phyloP scores from a whole-genome alignment of 2,113 vertebrate species.

The Pseudorasbora parva region DNA sequence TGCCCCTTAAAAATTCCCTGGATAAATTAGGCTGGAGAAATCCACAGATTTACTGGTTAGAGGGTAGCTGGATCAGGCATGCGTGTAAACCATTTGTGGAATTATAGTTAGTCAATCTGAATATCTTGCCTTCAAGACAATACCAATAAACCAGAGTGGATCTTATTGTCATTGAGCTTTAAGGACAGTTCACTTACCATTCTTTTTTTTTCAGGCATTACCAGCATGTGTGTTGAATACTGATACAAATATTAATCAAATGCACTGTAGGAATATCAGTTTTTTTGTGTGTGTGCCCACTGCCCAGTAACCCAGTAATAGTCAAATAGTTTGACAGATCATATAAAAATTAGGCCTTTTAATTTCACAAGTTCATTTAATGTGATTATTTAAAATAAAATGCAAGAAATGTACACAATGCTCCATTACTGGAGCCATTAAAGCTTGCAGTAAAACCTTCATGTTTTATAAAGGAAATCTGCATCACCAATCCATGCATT shows the following conservation, averaged over 20 bases:
- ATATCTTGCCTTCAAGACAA: background rate
- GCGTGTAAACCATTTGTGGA: background rate
- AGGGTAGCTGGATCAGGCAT: background rate
- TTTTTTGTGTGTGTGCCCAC: no score
- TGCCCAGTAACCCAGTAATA: background rate
- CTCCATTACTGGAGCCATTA: background rate
- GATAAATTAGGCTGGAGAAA: constrained; percentile 18
- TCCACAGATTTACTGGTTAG: background rate
- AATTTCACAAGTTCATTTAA: background rate
- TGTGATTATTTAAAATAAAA: background rate
- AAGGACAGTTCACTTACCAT: background rate
- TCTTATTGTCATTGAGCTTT: background rate
- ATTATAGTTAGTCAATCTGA: background rate
- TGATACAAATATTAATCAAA: background rate
- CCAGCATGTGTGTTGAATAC: background rate
- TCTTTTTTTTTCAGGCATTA: background rate
- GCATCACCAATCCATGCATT: background rate
- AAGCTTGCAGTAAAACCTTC: background rate
- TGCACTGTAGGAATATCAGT: background rate
- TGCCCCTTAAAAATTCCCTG: background rate
- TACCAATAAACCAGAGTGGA: background rate
- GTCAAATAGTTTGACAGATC: background rate
- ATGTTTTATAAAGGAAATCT: background rate
- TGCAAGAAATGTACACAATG: background rate
- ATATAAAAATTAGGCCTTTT: background rate